Evolutionary conservation across 2,888 invertebrate species (phyloP).

Genomic region (Xanthia togata): DNA sequence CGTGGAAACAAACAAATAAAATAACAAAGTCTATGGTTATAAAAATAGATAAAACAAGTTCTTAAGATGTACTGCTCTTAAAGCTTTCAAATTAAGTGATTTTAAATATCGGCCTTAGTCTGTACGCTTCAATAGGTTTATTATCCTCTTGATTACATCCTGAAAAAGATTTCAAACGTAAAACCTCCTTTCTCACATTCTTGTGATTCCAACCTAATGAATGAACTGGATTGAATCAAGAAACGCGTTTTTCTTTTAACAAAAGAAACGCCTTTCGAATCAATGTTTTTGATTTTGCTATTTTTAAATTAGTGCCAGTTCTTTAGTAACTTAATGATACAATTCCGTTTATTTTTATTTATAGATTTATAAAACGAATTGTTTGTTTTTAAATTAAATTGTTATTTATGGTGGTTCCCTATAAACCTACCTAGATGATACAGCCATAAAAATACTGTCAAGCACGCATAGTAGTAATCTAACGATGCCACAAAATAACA

Average conservation of each 20-base stretch:
- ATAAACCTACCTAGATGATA: no score
- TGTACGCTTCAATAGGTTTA: neutral
- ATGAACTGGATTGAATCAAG: constrained; percentile 2
- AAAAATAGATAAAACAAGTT: neutral
- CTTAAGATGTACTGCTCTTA: neutral
- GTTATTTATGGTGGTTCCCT: no score
- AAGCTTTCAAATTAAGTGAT: neutral
- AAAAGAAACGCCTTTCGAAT: neutral
- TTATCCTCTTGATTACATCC: neutral
- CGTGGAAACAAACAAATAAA: no score
- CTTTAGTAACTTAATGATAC: neutral
- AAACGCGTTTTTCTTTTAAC: neutral
- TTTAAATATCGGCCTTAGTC: neutral
- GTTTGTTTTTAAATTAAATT: no score
- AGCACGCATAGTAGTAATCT: neutral
- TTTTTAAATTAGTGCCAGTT: neutral
- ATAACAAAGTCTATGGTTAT: no score
- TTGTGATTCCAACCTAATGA: neutral
- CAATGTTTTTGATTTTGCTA: no score
- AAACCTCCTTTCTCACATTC: neutral
- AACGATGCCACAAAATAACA: no score
- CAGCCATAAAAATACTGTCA: no score
- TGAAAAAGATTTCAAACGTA: neutral
- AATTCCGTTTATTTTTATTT: neutral
- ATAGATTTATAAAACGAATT: no score